A percentile compares a stretch with the other conserved stretches of the same genome.
phyloP scores from a whole-genome alignment of 1,140 invertebrate genomes.

The Drosophila watanabei region DNA sequence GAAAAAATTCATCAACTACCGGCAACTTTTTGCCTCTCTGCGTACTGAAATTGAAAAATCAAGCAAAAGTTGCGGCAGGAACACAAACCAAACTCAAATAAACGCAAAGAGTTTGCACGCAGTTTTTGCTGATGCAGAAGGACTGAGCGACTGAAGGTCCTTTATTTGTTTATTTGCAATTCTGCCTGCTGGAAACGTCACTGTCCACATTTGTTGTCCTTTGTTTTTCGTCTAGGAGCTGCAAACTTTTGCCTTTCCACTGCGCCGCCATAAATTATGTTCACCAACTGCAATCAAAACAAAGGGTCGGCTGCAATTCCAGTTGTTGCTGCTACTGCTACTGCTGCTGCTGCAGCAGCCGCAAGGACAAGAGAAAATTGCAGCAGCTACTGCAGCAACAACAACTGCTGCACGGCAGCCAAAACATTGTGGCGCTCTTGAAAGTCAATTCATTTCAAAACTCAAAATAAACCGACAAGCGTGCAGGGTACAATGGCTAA shows the following conservation, averaged over 20 bases:
- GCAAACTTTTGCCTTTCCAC: conserved; percentile 53
- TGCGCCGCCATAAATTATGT: conserved; percentile 74
- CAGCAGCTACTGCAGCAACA: conserved; percentile 5
- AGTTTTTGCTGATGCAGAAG: conserved; percentile 40
- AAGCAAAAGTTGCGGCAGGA: conserved; percentile 29
- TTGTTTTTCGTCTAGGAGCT: conserved; percentile 27
- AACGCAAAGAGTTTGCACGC: conserved; percentile 62
- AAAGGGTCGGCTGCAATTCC: conserved; percentile 56
- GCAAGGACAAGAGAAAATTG: conserved; percentile 21
- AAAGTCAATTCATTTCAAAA: conserved; percentile 74
- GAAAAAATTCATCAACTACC: conserved; percentile 49
- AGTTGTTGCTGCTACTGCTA: conserved; percentile 15
- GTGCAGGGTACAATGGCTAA: neutral
- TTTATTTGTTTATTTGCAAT: conserved; percentile 66
- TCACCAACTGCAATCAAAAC: conserved; percentile 77
- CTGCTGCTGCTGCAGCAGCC: conserved; percentile 15
- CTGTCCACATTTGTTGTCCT: conserved; percentile 39
- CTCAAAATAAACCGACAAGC: conserved; percentile 45
- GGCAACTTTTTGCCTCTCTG: conserved; percentile 20
- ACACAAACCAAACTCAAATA: conserved; percentile 49
- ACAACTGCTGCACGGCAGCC: conserved; percentile 18
- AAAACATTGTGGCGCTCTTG: conserved; percentile 69
- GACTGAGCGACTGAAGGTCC: conserved; percentile 4
- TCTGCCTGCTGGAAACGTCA: conserved; percentile 50
- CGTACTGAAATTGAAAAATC: conserved; percentile 56